Conservation (phyloP, 2,888 invertebrate species). For the Brachyptera risi region DNA sequence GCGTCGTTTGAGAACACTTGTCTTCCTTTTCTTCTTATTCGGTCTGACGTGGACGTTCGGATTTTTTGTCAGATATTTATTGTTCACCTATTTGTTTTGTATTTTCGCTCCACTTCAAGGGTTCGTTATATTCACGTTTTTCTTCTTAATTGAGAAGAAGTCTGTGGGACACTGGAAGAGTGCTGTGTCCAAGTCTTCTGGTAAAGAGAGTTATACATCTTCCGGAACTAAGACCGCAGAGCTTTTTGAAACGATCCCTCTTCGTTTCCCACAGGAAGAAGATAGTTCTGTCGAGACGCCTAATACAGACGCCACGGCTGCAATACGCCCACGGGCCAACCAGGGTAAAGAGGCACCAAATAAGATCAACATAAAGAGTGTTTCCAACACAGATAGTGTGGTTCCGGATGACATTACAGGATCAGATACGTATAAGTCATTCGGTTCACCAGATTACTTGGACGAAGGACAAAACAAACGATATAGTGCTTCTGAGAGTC, state of each 20-base stretch:
- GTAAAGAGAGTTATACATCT: too few species aligned
- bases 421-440: background rate
- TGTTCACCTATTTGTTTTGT: constrained; percentile 60
- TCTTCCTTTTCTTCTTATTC: constrained; percentile 56
- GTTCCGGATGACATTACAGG: too few species aligned
- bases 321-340: too few species aligned
- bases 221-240: background rate
- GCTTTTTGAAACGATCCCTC: background rate
- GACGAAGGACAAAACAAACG: too few species aligned
- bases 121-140: constrained; percentile 58
- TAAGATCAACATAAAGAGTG: too few species aligned
- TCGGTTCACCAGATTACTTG: background rate
- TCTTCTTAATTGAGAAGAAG: constrained; percentile 53
- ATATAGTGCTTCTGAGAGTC: background rate
- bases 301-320: too few species aligned
- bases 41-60: constrained; percentile 62
- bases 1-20: constrained; percentile 26
- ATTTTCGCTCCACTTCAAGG: constrained; percentile 60
- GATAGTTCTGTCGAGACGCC: too few species aligned
- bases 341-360: too few species aligned
- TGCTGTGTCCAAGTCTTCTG: too few species aligned
- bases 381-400: too few species aligned
- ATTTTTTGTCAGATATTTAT: constrained; percentile 47
- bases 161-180: constrained; percentile 51
- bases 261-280: too few species aligned